Conservation (phyloP, 2,797 vertebrate species). For the Orientallactaga sibirica region DNA sequence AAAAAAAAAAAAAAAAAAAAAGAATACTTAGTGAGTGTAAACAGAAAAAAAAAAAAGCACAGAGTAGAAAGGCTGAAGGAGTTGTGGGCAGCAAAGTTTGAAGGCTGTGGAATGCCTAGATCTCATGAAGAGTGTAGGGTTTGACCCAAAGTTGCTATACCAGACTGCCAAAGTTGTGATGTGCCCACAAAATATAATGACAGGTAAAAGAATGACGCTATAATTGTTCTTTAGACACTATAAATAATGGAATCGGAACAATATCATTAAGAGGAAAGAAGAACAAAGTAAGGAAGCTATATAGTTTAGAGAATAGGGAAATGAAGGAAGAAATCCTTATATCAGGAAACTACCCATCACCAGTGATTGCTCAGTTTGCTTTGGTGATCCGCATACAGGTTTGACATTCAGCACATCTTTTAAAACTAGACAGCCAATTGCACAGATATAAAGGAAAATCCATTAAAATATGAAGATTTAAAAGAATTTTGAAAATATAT, state of each 20-base stretch:
- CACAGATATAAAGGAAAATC: not conserved
- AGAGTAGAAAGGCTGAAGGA: not conserved
- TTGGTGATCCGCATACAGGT: not conserved
- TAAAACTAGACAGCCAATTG: not conserved
- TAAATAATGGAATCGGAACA: not conserved
- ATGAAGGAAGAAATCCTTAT: conserved; percentile 6
- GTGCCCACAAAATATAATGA: not conserved
- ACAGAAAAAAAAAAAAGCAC: not conserved
- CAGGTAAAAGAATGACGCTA: not conserved
- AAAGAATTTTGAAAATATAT: not conserved
- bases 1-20: too few species aligned
- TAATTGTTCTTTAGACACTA: conserved; percentile 11
- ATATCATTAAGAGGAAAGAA: conserved; percentile 36
- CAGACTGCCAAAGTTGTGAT: not conserved
- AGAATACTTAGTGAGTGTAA: not conserved
- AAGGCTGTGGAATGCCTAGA: not conserved
- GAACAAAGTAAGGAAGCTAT: not conserved
- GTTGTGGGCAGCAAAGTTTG: not conserved
- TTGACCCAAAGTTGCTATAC: not conserved
- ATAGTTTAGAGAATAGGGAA: conserved; percentile 31
- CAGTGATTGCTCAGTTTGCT: not conserved
- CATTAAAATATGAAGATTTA: not conserved
- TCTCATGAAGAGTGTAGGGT: not conserved
- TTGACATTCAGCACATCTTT: not conserved
- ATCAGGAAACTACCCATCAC: not conserved